Evolutionary conservation across 2,113 vertebrate species (phyloP).

Genomic region (Lamprotornis superbus): DNA sequence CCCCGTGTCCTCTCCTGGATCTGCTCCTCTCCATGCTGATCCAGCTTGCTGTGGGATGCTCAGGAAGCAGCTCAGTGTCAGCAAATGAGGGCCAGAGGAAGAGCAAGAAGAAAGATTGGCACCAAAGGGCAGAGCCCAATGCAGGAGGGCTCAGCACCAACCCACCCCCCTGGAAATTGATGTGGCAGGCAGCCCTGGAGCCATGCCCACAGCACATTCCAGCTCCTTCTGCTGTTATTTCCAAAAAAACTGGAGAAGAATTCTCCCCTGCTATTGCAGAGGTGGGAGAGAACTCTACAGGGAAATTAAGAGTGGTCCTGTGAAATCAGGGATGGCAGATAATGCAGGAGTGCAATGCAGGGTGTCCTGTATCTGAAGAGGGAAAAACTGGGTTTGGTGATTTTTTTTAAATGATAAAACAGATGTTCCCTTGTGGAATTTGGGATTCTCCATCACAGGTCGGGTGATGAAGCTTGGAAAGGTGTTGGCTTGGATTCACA

Average conservation of each 20-base stretch:
- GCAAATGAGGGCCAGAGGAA: not conserved
- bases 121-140: not conserved
- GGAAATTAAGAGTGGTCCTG: not conserved
- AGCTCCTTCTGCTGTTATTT: not conserved
- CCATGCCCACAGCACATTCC: not conserved
- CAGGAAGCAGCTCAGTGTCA: constrained; percentile 3
- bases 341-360: not conserved
- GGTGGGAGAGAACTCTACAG: not conserved
- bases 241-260: not conserved
- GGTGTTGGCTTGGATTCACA: not conserved
- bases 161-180: not conserved
- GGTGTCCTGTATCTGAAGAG: not conserved
- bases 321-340: not conserved
- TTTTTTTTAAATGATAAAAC: not conserved
- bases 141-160: not conserved
- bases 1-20: not conserved
- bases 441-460: not conserved
- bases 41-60: not conserved
- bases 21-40: not conserved
- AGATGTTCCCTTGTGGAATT: not conserved
- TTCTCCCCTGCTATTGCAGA: fast-evolving
- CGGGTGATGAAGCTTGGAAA: not conserved
- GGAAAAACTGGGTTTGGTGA: not conserved
- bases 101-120: not conserved
- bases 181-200: not conserved